Base-by-base conservation (phyloP, 2,797 vertebrate species). In the Lutjanus campechanus region DNA sequence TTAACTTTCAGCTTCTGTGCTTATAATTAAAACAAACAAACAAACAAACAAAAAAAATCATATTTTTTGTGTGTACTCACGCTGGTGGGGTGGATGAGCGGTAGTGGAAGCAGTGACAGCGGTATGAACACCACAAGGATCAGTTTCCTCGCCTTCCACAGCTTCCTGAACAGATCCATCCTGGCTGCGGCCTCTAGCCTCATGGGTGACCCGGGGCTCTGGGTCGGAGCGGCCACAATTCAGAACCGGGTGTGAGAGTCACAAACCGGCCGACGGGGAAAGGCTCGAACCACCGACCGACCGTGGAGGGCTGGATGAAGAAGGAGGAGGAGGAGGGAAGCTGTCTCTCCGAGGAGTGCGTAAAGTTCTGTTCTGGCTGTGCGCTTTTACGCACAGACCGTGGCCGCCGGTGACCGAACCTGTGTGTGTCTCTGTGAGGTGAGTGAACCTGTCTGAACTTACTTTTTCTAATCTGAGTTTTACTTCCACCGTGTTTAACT, bases 41-140 rank as follows among this genome's bases (percentile, higher is more conserved):
- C n/a, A n/a, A n/a, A n/a, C n/a, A n/a, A n/a, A n/a, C n/a, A n/a
- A 46, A 6, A n/a, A 25, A 1, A 1, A 4, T 25, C 25, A 25
- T 11, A 8, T 22, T 62, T 15, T 0, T 36, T 36, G 29, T 36
- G 29, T 36, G 29, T 96, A 99, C 98, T 99, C 93, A 99, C 98
- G 8, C 97, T 99, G 91, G 96, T 97, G 66, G 97, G 96, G 76
- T 98, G 96, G 84, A 97, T 93, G 74, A 98, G 94, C 12, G 98
- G 98, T 77, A 99, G 88, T 5, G 98, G 98, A 72, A 99, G 96
- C 84, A 99, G 94, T 7, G 96, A 95, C 61, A 99, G 93, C 1
- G 98, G 98, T 85, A 98, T 97, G 71, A 97, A 90, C 81, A 98
- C 81, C 79, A 97, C 96, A 0, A 99, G 90, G 62, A 99, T 92